phyloP scores from a whole-genome alignment of 2,797 vertebrate species.

The Clarias platycephalus region DNA sequence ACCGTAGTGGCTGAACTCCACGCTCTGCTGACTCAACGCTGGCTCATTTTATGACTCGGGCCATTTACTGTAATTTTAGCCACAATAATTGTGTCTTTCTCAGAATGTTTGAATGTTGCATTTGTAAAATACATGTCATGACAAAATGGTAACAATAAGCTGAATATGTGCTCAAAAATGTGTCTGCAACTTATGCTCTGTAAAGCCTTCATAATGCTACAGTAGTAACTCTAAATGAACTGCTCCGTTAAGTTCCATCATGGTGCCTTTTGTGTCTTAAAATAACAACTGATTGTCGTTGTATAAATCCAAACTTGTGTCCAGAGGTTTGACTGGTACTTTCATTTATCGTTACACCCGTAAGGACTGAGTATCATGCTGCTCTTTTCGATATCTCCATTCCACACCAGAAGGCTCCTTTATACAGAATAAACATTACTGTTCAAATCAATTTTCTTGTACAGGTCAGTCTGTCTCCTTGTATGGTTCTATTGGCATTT shows the following conservation, averaged over 20 bases:
- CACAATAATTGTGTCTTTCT: not conserved
- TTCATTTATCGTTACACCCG: not conserved
- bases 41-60: not conserved
- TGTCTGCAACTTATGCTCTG: no score
- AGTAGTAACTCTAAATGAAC: no score
- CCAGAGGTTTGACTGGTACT: no score
- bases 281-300: no score
- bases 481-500: no score
- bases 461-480: not conserved
- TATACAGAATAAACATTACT: not conserved
- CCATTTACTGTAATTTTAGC: not conserved
- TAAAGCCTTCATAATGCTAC: no score
- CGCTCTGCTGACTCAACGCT: not conserved
- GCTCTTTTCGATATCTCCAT: not conserved
- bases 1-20: conserved; percentile 37
- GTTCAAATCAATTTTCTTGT: not conserved
- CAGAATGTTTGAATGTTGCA: not conserved
- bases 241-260: no score
- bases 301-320: no score
- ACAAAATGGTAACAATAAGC: no score
- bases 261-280: no score
- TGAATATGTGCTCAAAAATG: not conserved
- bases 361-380: not conserved
- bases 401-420: not conserved
- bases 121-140: no score